Percentiles rank a stretch among this genome's conserved stretches.
phyloP scores from a whole-genome alignment of 2,888 invertebrate genomes.

The Heliconius cydno region DNA sequence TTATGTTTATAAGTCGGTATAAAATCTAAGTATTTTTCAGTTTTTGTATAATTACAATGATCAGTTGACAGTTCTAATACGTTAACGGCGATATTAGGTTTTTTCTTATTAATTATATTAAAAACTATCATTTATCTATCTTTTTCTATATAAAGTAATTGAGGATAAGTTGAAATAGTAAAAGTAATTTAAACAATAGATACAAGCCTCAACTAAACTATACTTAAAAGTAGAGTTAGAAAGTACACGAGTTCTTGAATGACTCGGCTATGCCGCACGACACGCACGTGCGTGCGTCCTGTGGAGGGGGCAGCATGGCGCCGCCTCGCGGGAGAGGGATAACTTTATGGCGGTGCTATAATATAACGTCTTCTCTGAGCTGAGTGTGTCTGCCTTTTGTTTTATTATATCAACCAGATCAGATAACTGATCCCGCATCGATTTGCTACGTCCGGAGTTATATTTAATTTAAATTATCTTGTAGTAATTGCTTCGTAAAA shows the following conservation, averaged over 20 bases:
- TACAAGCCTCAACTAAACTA: conserved; percentile 52
- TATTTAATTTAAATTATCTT: not conserved
- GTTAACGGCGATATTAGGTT: not conserved
- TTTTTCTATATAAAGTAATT: no score
- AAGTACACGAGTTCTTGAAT: conserved; percentile 56
- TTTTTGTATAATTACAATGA: not conserved
- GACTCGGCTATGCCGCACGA: conserved; percentile 63
- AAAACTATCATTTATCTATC: not conserved
- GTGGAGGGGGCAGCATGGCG: conserved; percentile 62
- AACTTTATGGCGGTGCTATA: conserved; percentile 77
- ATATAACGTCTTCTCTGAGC: conserved; percentile 76
- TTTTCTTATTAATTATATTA: not conserved
- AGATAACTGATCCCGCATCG: conserved; percentile 18
- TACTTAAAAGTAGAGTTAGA: conserved; percentile 62
- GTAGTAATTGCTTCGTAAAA: no score
- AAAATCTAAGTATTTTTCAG: no score
- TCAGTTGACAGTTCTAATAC: not conserved
- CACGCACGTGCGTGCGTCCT: conserved; percentile 77
- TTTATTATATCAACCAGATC: conserved; percentile 72
- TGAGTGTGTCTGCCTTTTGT: conserved; percentile 72
- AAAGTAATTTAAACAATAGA: conserved; percentile 49
- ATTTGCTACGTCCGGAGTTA: conserved; percentile 3
- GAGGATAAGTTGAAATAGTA: no score
- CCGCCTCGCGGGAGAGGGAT: conserved; percentile 79
- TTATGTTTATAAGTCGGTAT: not conserved